Evolutionary conservation across 2,888 invertebrate species (phyloP).

Genomic region (Drosophila picticornis): DNA sequence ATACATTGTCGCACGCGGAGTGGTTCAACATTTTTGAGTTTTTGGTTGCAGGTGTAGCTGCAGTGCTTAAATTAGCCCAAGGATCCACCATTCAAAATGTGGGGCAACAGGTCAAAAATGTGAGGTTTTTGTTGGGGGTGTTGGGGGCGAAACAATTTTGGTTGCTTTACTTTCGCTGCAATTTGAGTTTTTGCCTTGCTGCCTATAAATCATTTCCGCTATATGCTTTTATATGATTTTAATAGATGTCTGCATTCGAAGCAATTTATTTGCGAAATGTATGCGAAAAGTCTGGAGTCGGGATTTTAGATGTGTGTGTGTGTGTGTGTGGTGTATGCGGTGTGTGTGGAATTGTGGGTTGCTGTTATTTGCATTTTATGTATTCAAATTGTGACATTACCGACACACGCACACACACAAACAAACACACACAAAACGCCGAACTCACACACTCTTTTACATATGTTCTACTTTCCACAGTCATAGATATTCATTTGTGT

Average conservation of each 20-base stretch:
- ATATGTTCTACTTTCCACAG: conserved; percentile 55
- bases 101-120: conserved; percentile 74
- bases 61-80: conserved; percentile 70
- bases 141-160: conserved; percentile 15
- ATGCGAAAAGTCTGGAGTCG: conserved; percentile 35
- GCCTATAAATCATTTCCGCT: conserved; percentile 76
- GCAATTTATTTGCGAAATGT: conserved; percentile 68
- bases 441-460: conserved; percentile 24
- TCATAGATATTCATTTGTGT: conserved; percentile 78
- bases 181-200: conserved; percentile 25
- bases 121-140: conserved; percentile 4
- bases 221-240: conserved; percentile 75
- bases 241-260: conserved; percentile 77
- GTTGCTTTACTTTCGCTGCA: conserved; percentile 60
- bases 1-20: conserved; percentile 47
- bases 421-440: conserved; percentile 13
- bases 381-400: conserved; percentile 79
- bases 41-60: conserved; percentile 44
- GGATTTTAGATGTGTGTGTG: conserved; percentile 13
- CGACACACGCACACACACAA: conserved; percentile 45
- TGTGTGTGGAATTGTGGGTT: conserved; percentile 32
- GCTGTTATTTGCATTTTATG: conserved; percentile 75
- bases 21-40: conserved; percentile 3
- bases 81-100: conserved; percentile 39
- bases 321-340: not conserved